A percentile compares a stretch with the other conserved stretches of the same genome.
These are phyloP conservation scores for Charaxes varanes DNA, from an alignment of 1,140 invertebrate genomes.

Conservation along the genomic window DNA sequence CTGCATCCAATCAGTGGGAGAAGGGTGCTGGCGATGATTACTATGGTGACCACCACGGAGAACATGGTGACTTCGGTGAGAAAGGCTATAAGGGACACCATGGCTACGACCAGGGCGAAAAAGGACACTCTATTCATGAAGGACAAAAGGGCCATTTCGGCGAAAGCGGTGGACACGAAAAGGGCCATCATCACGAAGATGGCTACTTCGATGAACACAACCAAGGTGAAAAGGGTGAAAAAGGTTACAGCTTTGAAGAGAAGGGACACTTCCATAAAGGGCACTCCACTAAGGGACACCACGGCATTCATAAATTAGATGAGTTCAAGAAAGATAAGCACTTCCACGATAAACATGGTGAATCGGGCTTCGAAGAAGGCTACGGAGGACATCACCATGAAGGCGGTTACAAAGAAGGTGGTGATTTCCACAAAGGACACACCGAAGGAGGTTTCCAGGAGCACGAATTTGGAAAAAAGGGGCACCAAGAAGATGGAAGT, in stretches of 20 bases:
- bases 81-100: conserved; percentile 77
- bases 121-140: conserved; percentile 82
- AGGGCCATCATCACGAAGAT: conserved; percentile 82
- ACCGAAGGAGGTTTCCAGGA: conserved; percentile 79
- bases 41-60: conserved; percentile 60
- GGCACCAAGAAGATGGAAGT: conserved; percentile 79
- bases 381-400: conserved; percentile 80
- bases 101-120: conserved; percentile 78
- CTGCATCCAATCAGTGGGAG: conserved; percentile 74
- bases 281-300: conserved; percentile 84
- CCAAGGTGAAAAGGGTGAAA: conserved; percentile 78
- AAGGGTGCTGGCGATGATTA: conserved; percentile 73
- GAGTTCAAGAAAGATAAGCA: conserved; percentile 77
- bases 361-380: conserved; percentile 80
- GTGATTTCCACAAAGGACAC: conserved; percentile 80
- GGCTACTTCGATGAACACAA: conserved; percentile 84
- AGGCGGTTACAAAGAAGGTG: conserved; percentile 79
- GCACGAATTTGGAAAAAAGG: conserved; percentile 81
- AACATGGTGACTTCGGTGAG: conserved; percentile 67
- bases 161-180: conserved; percentile 82
- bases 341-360: conserved; percentile 85
- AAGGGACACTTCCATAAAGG: conserved; percentile 82
- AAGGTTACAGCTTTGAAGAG: conserved; percentile 77
- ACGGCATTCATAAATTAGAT: conserved; percentile 83
- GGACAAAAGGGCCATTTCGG: conserved; percentile 80